These are phyloP conservation scores for Selene dorsalis DNA, from an alignment of 2,797 vertebrate genomes.

Conservation along the genomic window DNA sequence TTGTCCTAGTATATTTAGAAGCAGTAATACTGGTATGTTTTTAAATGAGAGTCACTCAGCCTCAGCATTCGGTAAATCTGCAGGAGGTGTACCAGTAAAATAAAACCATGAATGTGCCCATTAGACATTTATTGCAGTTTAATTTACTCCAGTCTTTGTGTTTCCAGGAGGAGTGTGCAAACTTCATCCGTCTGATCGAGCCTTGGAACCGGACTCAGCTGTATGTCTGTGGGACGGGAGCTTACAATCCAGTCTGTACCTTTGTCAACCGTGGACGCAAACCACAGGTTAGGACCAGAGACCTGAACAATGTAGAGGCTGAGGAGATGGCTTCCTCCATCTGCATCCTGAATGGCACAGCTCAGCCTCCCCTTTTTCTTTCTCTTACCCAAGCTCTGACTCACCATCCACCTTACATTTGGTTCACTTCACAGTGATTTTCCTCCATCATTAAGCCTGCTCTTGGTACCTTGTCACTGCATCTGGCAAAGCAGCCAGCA, in stretches of 20 bases:
- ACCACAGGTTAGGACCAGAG: constrained; percentile 88
- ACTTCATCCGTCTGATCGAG: constrained; percentile 97
- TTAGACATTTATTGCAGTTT: constrained; percentile 16
- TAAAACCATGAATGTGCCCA: constrained; percentile 15
- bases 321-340: constrained; percentile 29
- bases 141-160: constrained; percentile 38
- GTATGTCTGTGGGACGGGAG: constrained; percentile 96
- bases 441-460: constrained; percentile 60
- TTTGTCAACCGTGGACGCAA: constrained; percentile 95
- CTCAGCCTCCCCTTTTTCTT: constrained; percentile 19
- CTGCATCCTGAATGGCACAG: constrained; percentile 30
- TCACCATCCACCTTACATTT: constrained; percentile 47
- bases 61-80: constrained; percentile 22
- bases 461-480: constrained; percentile 49
- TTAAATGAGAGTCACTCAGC: constrained; percentile 9
- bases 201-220: constrained; percentile 98
- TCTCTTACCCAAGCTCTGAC: constrained; percentile 24
- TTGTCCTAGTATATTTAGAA: constrained; percentile 37
- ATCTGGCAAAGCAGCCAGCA: constrained; percentile 50
- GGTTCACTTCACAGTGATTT: constrained; percentile 50
- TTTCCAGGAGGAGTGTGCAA: constrained; percentile 94
- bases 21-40: constrained; percentile 33
- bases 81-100: constrained; percentile 7
- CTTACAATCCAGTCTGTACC: constrained; percentile 97
- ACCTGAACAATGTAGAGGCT: neutral